Conservation (phyloP, 2,888 invertebrate genomes). For the Drosophila ustulata region DNA sequence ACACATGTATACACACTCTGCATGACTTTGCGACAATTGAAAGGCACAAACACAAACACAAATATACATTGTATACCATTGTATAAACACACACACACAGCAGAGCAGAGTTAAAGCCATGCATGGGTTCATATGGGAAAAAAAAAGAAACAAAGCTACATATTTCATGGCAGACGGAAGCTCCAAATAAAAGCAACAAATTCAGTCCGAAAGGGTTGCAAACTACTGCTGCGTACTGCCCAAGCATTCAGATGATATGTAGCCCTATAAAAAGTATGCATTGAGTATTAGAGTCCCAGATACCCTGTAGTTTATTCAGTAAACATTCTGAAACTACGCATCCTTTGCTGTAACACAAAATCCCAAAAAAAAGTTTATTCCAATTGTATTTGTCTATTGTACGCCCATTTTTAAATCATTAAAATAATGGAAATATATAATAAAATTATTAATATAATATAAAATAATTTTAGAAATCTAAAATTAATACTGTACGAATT, state of each 20-base stretch:
- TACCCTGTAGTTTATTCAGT: constrained; percentile 7
- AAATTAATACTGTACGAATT: too few species aligned
- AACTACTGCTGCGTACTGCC: constrained; percentile 32
- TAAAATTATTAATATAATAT: too few species aligned
- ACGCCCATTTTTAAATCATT: too few species aligned
- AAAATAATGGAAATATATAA: neutral
- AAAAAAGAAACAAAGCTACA: constrained; percentile 60
- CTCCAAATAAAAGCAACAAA: constrained; percentile 55
- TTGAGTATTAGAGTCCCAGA: neutral
- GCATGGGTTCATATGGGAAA: constrained; percentile 40
- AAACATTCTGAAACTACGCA: too few species aligned
- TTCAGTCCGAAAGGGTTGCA: constrained; percentile 60
- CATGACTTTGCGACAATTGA: constrained; percentile 64
- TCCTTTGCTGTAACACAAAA: too few species aligned
- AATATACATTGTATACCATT: neutral
- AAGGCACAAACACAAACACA: constrained; percentile 34
- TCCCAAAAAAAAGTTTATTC: neutral
- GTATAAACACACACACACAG: constrained; percentile 31
- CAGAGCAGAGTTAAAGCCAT: constrained; percentile 22
- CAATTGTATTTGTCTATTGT: too few species aligned
- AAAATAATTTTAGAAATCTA: too few species aligned
- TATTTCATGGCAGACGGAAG: constrained; percentile 73
- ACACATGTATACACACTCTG: constrained; percentile 11
- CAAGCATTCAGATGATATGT: constrained; percentile 51
- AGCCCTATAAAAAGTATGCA: constrained; percentile 48